Conservation (phyloP, 2,888 invertebrate species). For the Apoderus coryli region DNA sequence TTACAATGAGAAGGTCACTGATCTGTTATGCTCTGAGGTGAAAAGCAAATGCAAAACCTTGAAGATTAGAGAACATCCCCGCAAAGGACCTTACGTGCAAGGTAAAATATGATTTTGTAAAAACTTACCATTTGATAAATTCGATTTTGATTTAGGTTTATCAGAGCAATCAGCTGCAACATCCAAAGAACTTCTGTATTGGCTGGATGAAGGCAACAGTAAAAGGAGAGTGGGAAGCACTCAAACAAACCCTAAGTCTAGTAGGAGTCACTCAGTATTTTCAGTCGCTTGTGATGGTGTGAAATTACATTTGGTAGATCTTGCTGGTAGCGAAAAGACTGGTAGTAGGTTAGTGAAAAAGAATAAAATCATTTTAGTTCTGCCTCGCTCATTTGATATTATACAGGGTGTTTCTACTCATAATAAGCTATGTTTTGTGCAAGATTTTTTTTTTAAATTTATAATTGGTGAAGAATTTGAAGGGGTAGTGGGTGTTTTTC, state of each 20-base stretch:
- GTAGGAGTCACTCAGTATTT: slow-evolving; percentile 59
- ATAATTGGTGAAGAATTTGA: no score
- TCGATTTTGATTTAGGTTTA: slow-evolving; percentile 36
- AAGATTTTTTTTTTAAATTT: no score
- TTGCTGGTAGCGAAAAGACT: slow-evolving; percentile 58
- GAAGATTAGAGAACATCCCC: slow-evolving; percentile 66
- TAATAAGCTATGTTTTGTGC: no score
- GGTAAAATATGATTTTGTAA: slow-evolving; percentile 43
- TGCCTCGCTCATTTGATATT: no score
- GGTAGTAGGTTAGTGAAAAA: no score
- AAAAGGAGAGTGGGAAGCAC: slow-evolving; percentile 57
- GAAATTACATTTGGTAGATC: slow-evolving; percentile 45
- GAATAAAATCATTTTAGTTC: no score
- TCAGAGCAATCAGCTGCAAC: slow-evolving; percentile 45
- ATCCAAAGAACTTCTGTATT: slow-evolving; percentile 39
- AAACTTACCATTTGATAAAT: slow-evolving; percentile 4
- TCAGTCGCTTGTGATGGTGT: slow-evolving; percentile 50
- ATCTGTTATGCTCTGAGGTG: slow-evolving; percentile 37
- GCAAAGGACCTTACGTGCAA: slow-evolving; percentile 65
- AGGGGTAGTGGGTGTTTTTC: no score
- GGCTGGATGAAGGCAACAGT: slow-evolving; percentile 44
- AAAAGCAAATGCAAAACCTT: slow-evolving; percentile 24
- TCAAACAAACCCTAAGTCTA: slow-evolving; percentile 52
- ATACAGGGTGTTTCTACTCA: no score
- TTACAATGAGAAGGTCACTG: slow-evolving; percentile 57